A percentile compares a stretch with the other conserved stretches of the same genome.
These are phyloP conservation scores for Pithys albifrons DNA, from an alignment of 2,113 vertebrate species.

Conservation along the genomic window DNA sequence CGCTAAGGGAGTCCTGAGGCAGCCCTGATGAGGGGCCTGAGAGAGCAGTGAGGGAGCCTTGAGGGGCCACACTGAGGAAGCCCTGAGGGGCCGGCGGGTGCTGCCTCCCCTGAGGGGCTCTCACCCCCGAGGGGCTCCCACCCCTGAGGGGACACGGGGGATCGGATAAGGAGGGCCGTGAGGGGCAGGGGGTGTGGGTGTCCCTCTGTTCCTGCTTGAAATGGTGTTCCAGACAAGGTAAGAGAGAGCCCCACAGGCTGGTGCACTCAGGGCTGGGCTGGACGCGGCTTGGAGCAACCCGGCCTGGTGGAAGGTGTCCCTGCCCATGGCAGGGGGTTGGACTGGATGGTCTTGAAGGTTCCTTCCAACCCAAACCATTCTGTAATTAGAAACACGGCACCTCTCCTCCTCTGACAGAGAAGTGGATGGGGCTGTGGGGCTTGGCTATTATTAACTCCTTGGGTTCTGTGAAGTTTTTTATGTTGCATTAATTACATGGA, in stretches of 20 bases:
- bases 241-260: not conserved
- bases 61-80: too few species aligned
- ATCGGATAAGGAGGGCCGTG: too few species aligned
- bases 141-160: not conserved
- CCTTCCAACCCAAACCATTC: not conserved
- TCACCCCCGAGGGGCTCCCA: too few species aligned
- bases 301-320: not conserved
- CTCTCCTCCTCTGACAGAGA: fast-evolving
- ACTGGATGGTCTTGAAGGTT: not conserved
- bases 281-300: not conserved
- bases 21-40: too few species aligned
- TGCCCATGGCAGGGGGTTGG: not conserved
- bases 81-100: not conserved
- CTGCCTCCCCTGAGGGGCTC: too few species aligned
- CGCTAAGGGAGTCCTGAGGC: too few species aligned
- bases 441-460: not conserved
- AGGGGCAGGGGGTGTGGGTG: not conserved
- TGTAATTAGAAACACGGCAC: fast-evolving
- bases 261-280: fast-evolving
- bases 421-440: fast-evolving
- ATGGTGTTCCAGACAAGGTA: fast-evolving
- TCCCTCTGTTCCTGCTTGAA: not conserved
- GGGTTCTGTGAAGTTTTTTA: not conserved
- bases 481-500: fast-evolving
- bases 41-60: too few species aligned